phyloP scores from a whole-genome alignment of 2,888 invertebrate genomes.

The Alviniconcha strummeri region DNA sequence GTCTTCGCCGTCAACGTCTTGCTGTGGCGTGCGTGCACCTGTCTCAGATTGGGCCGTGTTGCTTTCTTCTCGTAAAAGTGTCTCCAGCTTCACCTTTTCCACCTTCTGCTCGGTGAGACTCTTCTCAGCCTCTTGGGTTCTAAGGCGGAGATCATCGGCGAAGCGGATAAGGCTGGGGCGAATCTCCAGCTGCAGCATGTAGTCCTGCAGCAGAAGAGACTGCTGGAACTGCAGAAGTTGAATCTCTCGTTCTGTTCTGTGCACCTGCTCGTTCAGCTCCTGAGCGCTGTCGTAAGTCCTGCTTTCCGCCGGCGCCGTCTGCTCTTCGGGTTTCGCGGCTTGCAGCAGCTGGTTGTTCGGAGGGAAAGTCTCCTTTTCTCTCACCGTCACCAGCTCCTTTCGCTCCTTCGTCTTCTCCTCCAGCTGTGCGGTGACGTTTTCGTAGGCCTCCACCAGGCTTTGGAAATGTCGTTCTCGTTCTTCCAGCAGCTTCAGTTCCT shows the following conservation, averaged over 20 bases:
- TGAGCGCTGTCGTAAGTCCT: not conserved
- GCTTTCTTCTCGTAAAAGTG: not conserved
- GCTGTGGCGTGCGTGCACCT: no score
- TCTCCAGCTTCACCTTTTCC: slow-evolving; percentile 23
- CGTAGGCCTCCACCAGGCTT: slow-evolving; percentile 35
- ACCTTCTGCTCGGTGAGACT: slow-evolving; percentile 6
- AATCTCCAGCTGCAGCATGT: slow-evolving; percentile 59
- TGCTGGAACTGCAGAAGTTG: slow-evolving; percentile 60
- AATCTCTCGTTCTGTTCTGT: slow-evolving; percentile 46
- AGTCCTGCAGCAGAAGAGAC: slow-evolving; percentile 59
- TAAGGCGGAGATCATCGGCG: slow-evolving; percentile 51
- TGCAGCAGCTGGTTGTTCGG: slow-evolving; percentile 1
- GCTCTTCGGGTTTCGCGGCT: not conserved
- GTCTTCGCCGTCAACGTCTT: no score
- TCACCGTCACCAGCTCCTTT: slow-evolving; percentile 11
- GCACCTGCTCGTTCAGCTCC: slow-evolving; percentile 15
- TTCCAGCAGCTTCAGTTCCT: slow-evolving; percentile 32
- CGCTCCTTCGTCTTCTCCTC: slow-evolving; percentile 15
- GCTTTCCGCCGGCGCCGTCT: not conserved
- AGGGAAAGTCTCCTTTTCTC: slow-evolving; percentile 15
- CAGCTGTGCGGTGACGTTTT: slow-evolving; percentile 31
- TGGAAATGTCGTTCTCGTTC: slow-evolving; percentile 36
- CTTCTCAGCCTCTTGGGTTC: slow-evolving; percentile 13
- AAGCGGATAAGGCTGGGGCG: slow-evolving; percentile 65
- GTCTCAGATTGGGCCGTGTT: no score